These are phyloP conservation scores for Hirudinaria manillensis DNA, from an alignment of 2,888 invertebrate genomes.

Conservation along the genomic window DNA sequence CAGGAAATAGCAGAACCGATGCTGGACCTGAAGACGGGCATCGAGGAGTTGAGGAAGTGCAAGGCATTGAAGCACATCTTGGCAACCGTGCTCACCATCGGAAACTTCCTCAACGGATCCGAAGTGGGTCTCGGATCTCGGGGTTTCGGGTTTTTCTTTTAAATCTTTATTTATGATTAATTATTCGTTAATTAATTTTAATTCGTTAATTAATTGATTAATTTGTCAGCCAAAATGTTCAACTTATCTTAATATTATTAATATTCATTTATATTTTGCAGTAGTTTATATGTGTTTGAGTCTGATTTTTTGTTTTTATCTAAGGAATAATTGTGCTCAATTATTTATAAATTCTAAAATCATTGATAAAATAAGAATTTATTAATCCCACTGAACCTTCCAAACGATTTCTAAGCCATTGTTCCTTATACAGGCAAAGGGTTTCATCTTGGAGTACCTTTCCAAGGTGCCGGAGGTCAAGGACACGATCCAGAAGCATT, in stretches of 20 bases:
- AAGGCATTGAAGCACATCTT: conserved; percentile 91
- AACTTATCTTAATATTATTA: neutral
- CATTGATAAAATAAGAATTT: too few relatives aligned
- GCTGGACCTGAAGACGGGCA: conserved; percentile 95
- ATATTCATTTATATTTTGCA: neutral
- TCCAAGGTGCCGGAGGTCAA: conserved; percentile 92
- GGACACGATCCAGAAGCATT: conserved; percentile 98
- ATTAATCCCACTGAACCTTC: neutral
- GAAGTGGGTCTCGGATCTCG: conserved; percentile 53
- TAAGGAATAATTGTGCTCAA: too few relatives aligned
- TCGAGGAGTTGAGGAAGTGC: conserved; percentile 81
- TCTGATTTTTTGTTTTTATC: too few relatives aligned
- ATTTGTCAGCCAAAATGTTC: neutral
- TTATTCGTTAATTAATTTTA: neutral
- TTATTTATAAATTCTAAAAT: too few relatives aligned
- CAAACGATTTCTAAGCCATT: neutral
- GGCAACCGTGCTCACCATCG: conserved; percentile 84
- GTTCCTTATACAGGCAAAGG: conserved; percentile 59
- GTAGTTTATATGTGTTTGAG: neutral
- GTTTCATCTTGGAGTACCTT: conserved; percentile 93
- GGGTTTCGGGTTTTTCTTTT: neutral
- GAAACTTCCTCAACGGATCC: conserved; percentile 89
- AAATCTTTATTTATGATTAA: neutral
- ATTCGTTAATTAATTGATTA: neutral
- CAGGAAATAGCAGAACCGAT: conserved; percentile 96